Evolutionary conservation across 1,140 invertebrate species (phyloP).

Genomic region (Battus philenor): DNA sequence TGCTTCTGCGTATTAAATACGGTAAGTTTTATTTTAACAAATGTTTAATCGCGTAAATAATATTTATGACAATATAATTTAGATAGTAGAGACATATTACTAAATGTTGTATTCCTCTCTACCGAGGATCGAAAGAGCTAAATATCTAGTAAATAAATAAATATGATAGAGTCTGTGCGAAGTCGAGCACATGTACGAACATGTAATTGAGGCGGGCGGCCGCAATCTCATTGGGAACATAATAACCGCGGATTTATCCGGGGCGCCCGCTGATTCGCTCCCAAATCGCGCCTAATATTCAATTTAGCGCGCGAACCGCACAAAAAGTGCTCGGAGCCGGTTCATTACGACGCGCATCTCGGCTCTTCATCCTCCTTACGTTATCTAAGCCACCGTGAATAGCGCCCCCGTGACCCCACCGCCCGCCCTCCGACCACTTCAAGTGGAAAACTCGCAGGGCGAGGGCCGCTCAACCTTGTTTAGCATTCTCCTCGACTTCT

Average conservation of each 20-base stretch:
- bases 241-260: slow-evolving; percentile 70
- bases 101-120: too few relatives aligned
- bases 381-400: slow-evolving; percentile 71
- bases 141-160: too few relatives aligned
- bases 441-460: slow-evolving; percentile 69
- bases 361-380: slow-evolving; percentile 70
- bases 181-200: too few relatives aligned
- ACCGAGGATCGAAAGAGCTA: too few relatives aligned
- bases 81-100: too few relatives aligned
- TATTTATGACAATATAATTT: too few relatives aligned
- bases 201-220: slow-evolving; percentile 51
- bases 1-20: too few relatives aligned
- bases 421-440: slow-evolving; percentile 47
- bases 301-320: slow-evolving; percentile 69
- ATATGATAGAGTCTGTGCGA: too few relatives aligned
- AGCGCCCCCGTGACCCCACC: slow-evolving; percentile 46
- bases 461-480: slow-evolving; percentile 70
- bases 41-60: too few relatives aligned
- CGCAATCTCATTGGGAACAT: slow-evolving; percentile 70
- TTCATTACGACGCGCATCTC: slow-evolving; percentile 71
- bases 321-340: slow-evolving; percentile 69
- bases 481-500: slow-evolving; percentile 71
- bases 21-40: too few relatives aligned
- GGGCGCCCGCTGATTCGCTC: slow-evolving; percentile 61
- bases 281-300: slow-evolving; percentile 73